Evolutionary conservation across 2,113 vertebrate genomes (phyloP).

Genomic region (Triplophysa dalaica): DNA sequence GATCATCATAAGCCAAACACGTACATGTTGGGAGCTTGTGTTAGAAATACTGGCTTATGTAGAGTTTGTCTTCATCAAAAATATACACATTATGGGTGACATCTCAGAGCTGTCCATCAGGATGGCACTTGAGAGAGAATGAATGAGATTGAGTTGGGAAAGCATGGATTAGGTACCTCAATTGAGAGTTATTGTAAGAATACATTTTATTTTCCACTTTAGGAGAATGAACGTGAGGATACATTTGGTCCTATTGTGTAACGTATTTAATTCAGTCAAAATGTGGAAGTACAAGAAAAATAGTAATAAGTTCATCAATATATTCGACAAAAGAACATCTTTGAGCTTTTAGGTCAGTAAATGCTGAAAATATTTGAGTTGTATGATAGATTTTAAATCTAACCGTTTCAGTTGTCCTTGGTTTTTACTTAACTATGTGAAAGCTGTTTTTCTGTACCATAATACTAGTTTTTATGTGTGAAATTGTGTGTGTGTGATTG

Average conservation of each 20-base stretch:
- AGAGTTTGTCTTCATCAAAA: background rate
- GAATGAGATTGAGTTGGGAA: constrained; percentile 2
- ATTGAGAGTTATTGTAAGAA: background rate
- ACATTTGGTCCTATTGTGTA: no score
- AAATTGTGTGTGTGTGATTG: background rate
- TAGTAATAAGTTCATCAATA: background rate
- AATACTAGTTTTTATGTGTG: background rate
- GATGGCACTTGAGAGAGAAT: background rate
- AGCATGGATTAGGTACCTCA: background rate
- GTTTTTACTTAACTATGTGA: background rate
- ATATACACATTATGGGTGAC: background rate
- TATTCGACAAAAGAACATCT: background rate
- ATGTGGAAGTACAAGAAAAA: no score
- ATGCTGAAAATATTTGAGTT: background rate
- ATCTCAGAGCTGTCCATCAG: background rate
- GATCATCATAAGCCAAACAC: background rate
- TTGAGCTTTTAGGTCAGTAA: background rate
- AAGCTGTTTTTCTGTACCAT: background rate
- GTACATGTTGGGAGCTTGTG: background rate
- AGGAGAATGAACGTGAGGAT: no score
- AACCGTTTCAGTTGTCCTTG: background rate
- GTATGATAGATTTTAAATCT: background rate
- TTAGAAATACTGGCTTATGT: background rate
- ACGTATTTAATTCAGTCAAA: background rate
- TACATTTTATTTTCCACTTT: background rate